phyloP scores from a whole-genome alignment of 64 coral and sea anemone genomes.

The Trachythela sp. region DNA sequence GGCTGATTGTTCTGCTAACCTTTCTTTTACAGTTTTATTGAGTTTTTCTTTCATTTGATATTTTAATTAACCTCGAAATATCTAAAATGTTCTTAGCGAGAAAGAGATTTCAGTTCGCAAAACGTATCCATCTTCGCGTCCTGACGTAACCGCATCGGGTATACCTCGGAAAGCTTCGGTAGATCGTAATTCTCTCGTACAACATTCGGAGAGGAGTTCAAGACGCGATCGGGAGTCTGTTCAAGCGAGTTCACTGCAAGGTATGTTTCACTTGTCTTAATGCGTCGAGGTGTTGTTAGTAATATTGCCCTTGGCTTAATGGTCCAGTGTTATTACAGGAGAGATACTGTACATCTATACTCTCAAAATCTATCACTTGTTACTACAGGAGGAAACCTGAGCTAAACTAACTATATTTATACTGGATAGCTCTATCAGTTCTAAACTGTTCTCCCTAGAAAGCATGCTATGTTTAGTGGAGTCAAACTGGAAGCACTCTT shows the following conservation, averaged over 20 bases:
- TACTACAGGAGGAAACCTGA: too few relatives aligned
- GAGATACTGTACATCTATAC: too few relatives aligned
- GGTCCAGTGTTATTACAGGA: too few relatives aligned
- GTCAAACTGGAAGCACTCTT: too few relatives aligned
- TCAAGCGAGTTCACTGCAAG: not conserved
- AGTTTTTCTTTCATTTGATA: not conserved
- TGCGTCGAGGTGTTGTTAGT: too few relatives aligned
- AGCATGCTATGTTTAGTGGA: too few relatives aligned
- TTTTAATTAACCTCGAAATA: not conserved
- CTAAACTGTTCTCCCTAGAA: too few relatives aligned
- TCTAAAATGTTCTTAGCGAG: conserved; percentile 34
- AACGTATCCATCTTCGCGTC: conserved; percentile 41
- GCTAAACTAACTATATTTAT: too few relatives aligned
- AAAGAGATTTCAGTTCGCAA: conserved; percentile 58
- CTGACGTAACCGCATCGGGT: not conserved
- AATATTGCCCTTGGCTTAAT: too few relatives aligned
- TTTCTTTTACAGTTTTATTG: not conserved
- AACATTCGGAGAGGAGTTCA: not conserved
- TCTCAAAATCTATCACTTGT: too few relatives aligned
- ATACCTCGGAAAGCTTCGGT: not conserved
- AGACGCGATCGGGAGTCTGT: not conserved
- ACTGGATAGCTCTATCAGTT: too few relatives aligned
- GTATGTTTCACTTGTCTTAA: not conserved
- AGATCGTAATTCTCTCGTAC: conserved; percentile 10
- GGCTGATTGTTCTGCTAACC: too few relatives aligned